A percentile compares a stretch with the other conserved stretches of the same genome.
Conservation (phyloP, 2,888 invertebrate genomes). For the Lycocerus yunnanus region DNA sequence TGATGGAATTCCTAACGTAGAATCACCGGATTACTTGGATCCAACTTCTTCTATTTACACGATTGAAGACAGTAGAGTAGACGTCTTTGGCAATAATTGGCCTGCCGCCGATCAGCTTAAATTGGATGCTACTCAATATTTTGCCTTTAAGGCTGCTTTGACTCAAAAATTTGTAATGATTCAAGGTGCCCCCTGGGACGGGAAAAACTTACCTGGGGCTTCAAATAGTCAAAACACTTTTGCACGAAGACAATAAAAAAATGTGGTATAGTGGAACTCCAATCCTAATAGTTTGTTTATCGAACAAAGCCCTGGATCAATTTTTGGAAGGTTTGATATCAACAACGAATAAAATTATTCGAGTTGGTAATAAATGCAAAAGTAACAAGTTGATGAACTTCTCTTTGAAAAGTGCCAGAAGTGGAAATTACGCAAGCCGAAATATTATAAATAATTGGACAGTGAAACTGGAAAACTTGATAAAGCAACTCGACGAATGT, state of each 20-base stretch:
- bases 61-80: slow-evolving; percentile 88
- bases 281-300: slow-evolving; percentile 79
- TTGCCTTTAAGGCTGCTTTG: too few relatives aligned
- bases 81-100: slow-evolving; percentile 64
- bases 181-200: too few relatives aligned
- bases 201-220: too few relatives aligned
- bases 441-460: not conserved
- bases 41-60: slow-evolving; percentile 24
- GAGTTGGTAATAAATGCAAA: slow-evolving; percentile 74
- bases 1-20: slow-evolving; percentile 51
- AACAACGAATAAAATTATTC: slow-evolving; percentile 64
- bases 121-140: too few relatives aligned
- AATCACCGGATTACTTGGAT: slow-evolving; percentile 52
- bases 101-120: too few relatives aligned
- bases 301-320: slow-evolving; percentile 87
- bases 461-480: too few relatives aligned
- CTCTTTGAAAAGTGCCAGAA: slow-evolving; percentile 54
- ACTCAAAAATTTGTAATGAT: too few relatives aligned
- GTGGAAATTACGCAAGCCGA: not conserved
- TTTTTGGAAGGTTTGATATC: slow-evolving; percentile 73
- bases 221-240: slow-evolving; percentile 50
- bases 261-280: slow-evolving; percentile 59
- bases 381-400: slow-evolving; percentile 59
- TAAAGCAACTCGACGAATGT: too few relatives aligned
- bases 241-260: slow-evolving; percentile 66